Base-by-base conservation (phyloP, 2,113 vertebrate genomes). In the Cephalopterus ornatus region DNA sequence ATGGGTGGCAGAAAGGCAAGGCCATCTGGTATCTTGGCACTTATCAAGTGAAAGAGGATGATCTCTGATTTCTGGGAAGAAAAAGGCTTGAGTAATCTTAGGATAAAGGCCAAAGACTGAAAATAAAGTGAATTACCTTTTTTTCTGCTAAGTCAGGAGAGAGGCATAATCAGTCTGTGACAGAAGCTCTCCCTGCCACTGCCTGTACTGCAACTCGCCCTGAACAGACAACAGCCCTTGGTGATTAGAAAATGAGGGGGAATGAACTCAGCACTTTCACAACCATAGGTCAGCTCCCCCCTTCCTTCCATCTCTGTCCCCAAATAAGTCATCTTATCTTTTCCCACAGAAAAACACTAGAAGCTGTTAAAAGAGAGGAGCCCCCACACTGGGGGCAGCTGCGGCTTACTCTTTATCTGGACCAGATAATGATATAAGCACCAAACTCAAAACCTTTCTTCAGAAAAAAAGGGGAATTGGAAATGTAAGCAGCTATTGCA, bases 101-200 rank as follows among this genome's bases (percentile, higher is more conserved):
- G 70, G 83, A 93, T 61, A 72, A 84, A 56, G 72, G 49, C 79
- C 88, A 91, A 90, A 74, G 53, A 61, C 58, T 16, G 5, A 73
- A 85, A 68, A 90, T 56, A 93, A 94, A 86, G 59, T 84, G 61
- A 92, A 92, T 81, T 91, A 76, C 65, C 41, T 84, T 81, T 75
- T 90, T 92, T 94, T 84, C 65, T 88, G 83, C 83, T 87, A 84
- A 91, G 68, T 93, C 91, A 78, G 83, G 47, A 61, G 33, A 88
- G 79, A 62, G 20, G 6, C 37, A 20, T 49, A 78, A 76, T 39
- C 68, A 37, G 59, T 1, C 0, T 14, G 46, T 42, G 63, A 53
- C 42, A 46, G 85, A 85, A 93, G 58, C 55, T 80, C 42, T 72
- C 46, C 53, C 50, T 71, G 76, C 12, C 8, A 0, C 61, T 85